Conservation (phyloP, 2,797 vertebrate species). For the Calcarius lapponicus region DNA sequence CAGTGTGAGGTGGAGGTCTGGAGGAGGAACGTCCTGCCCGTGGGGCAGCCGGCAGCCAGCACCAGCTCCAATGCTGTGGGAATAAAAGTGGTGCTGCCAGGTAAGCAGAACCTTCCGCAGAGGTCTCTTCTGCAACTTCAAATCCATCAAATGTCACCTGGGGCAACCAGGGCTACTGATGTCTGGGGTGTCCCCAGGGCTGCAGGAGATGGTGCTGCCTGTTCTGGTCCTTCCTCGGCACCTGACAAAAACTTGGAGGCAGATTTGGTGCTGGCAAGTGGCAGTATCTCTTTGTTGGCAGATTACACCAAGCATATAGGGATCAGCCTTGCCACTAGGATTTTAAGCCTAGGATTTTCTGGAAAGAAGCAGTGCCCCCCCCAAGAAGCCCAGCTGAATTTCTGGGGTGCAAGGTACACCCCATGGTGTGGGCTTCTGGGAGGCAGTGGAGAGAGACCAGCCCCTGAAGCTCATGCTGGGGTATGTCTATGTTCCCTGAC, state of each 20-base stretch:
- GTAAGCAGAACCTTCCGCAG: slow-evolving; percentile 30
- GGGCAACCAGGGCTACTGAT: background rate
- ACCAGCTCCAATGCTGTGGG: slow-evolving; percentile 43
- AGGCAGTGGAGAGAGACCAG: background rate
- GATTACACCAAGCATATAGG: background rate
- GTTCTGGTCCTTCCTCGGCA: background rate
- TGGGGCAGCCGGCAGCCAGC: background rate
- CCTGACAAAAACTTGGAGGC: too few species aligned
- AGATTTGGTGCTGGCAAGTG: background rate
- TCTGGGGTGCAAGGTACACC: fast-evolving
- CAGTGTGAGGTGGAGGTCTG: slow-evolving; percentile 65
- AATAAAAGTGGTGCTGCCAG: slow-evolving; percentile 68
- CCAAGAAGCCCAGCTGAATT: background rate
- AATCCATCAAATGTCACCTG: background rate
- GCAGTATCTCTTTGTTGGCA: background rate
- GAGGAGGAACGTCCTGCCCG: background rate
- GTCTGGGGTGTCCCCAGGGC: background rate
- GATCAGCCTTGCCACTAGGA: background rate
- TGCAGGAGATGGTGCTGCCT: background rate
- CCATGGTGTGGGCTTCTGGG: background rate
- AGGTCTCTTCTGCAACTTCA: background rate
- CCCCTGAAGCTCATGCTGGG: background rate
- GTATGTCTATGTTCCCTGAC: background rate
- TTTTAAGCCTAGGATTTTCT: background rate
- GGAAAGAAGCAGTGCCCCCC: background rate